These are phyloP conservation scores for Amiota communis DNA, from an alignment of 2,888 invertebrate genomes.

Conservation along the genomic window DNA sequence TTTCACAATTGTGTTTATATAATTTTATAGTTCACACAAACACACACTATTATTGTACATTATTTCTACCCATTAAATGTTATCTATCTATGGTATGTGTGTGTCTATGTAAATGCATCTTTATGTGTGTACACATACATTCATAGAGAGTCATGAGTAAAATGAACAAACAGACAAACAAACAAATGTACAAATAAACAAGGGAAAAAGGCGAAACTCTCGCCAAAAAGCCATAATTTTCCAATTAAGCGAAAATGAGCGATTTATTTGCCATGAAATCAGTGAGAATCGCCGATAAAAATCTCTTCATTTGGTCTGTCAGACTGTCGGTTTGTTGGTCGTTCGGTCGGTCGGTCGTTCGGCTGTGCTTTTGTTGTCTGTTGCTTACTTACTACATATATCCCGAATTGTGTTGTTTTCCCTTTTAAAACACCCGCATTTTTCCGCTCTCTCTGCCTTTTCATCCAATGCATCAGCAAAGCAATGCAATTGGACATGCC, in stretches of 20 bases:
- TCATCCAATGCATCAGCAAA: no score
- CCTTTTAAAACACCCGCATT: no score
- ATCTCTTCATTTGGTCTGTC: constrained; percentile 69
- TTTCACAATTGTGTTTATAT: constrained; percentile 27
- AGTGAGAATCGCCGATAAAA: constrained; percentile 74
- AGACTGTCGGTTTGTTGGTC: constrained; percentile 31
- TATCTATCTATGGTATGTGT: constrained; percentile 2
- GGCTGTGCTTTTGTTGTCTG: constrained; percentile 32
- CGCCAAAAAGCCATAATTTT: constrained; percentile 71
- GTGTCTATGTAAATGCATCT: constrained; percentile 35
- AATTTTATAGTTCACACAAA: constrained; percentile 49
- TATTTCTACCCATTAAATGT: constrained; percentile 29
- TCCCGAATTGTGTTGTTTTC: no score
- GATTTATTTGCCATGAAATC: constrained; percentile 74
- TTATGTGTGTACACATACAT: background rate
- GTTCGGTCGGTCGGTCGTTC: background rate
- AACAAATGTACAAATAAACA: constrained; percentile 24
- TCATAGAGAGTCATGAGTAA: constrained; percentile 3
- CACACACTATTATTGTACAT: constrained; percentile 40
- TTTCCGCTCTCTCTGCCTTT: no score
- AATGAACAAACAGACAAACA: constrained; percentile 31
- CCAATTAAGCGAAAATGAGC: constrained; percentile 74
- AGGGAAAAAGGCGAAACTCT: constrained; percentile 24
- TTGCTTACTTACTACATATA: constrained; percentile 24
- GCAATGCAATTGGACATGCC: no score